phyloP scores from a whole-genome alignment of 2,888 invertebrate genomes.

The Acrocera orbiculus region DNA sequence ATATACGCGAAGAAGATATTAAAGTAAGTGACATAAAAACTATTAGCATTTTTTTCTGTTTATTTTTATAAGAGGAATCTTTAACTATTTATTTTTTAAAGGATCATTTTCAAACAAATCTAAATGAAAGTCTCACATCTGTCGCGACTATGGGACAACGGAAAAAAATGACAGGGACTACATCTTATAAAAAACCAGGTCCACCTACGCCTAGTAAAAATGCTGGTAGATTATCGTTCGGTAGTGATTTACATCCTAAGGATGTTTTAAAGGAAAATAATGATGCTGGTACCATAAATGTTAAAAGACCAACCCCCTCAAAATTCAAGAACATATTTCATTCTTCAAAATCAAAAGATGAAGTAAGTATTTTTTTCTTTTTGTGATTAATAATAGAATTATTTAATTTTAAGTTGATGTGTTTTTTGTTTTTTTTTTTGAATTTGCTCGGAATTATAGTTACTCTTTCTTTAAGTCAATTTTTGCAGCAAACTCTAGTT shows the following conservation, averaged over 20 bases:
- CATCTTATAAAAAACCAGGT: conserved; percentile 67
- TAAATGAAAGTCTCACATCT: conserved; percentile 28
- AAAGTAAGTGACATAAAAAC: conserved; percentile 34
- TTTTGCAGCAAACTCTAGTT: no score
- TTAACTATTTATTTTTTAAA: conserved; percentile 10
- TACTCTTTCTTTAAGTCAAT: no score
- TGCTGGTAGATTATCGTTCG: conserved; percentile 51
- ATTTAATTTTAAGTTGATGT: no score
- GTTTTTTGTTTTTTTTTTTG: no score
- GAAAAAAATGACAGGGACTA: conserved; percentile 39
- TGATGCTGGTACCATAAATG: conserved; percentile 18
- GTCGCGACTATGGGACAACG: conserved; percentile 30
- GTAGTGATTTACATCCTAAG: conserved; percentile 31
- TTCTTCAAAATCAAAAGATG: conserved; percentile 25
- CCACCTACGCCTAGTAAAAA: conserved; percentile 77
- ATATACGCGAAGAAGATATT: conserved; percentile 45
- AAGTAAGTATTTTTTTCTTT: conserved; percentile 22
- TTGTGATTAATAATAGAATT: no score
- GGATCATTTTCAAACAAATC: conserved; percentile 18
- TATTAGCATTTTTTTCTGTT: neutral
- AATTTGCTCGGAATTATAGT: no score
- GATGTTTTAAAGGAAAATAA: conserved; percentile 39
- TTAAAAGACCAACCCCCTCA: conserved; percentile 43
- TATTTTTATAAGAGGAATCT: no score
- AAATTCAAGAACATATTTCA: conserved; percentile 44